These are phyloP conservation scores for Ditylenchus dipsaci DNA, from an alignment of 1,140 invertebrate species.

Conservation along the genomic window DNA sequence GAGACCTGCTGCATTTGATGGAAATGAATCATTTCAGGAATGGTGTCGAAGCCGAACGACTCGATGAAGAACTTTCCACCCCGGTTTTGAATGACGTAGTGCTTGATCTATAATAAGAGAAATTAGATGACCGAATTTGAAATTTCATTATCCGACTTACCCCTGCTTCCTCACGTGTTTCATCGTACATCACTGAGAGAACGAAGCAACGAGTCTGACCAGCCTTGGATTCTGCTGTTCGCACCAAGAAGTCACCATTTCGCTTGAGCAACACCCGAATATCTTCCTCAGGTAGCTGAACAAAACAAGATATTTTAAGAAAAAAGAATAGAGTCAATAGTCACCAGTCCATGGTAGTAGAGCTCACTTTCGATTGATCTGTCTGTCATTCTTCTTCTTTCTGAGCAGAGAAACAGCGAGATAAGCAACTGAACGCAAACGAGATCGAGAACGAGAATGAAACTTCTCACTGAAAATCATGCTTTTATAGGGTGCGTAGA, in stretches of 20 bases:
- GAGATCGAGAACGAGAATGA: too few species aligned
- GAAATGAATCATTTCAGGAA: slow-evolving; percentile 12
- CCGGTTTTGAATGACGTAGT: slow-evolving; percentile 21
- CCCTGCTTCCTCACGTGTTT: slow-evolving; percentile 12
- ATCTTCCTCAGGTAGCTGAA: slow-evolving; percentile 22
- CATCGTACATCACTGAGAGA: slow-evolving; percentile 8
- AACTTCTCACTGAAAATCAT: too few species aligned
- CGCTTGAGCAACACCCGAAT: slow-evolving; percentile 20
- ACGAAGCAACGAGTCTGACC: slow-evolving; percentile 21
- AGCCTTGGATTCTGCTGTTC: slow-evolving; percentile 21
- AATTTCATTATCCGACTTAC: not conserved
- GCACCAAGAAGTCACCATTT: slow-evolving; percentile 27
- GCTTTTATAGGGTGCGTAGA: too few species aligned
- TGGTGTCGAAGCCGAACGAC: slow-evolving; percentile 6
- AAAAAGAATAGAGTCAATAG: not conserved
- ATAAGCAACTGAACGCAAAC: too few species aligned
- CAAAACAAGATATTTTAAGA: not conserved
- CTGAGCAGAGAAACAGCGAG: too few species aligned
- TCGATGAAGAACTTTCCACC: slow-evolving; percentile 16
- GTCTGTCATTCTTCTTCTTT: too few species aligned
- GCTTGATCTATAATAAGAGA: slow-evolving; percentile 13
- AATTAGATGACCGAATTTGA: not conserved
- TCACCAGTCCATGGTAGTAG: not conserved
- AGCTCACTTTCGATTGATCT: too few species aligned
- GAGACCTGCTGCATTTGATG: not conserved